Conservation (phyloP, 2,888 invertebrate genomes). For the Rhyacophila evoluta region DNA sequence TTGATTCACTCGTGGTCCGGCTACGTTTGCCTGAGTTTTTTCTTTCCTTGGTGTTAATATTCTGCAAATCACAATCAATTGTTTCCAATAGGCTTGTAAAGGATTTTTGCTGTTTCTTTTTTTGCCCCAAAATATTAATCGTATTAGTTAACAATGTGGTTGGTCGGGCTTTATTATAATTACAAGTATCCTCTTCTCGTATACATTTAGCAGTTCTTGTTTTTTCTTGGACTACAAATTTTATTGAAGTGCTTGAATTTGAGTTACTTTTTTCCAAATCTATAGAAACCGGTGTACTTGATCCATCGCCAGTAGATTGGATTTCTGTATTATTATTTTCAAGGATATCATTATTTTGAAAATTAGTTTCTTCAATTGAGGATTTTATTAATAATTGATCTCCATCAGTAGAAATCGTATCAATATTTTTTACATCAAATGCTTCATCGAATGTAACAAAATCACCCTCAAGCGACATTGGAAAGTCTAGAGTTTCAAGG, state of each 20-base stretch:
- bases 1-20: not conserved
- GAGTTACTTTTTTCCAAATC: conserved; percentile 2
- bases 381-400: not conserved
- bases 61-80: not conserved
- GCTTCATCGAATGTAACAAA: conserved; percentile 1
- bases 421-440: not conserved
- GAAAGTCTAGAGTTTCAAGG: not conserved
- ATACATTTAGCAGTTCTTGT: not conserved
- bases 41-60: not conserved
- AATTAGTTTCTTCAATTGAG: not conserved
- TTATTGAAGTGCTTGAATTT: not conserved
- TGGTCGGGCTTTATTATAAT: not conserved
- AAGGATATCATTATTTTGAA: not conserved
- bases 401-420: not conserved
- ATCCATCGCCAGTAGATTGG: not conserved
- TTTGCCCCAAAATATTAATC: not conserved
- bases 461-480: not conserved
- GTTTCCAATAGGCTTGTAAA: not conserved
- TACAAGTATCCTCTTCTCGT: not conserved
- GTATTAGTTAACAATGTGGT: not conserved
- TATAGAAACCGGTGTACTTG: not conserved
- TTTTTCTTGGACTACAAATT: not conserved
- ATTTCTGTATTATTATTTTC: not conserved
- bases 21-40: not conserved
- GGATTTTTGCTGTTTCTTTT: not conserved